Evolutionary conservation across 1,140 invertebrate genomes (phyloP).

Genomic region (Drosophila setifemur): DNA sequence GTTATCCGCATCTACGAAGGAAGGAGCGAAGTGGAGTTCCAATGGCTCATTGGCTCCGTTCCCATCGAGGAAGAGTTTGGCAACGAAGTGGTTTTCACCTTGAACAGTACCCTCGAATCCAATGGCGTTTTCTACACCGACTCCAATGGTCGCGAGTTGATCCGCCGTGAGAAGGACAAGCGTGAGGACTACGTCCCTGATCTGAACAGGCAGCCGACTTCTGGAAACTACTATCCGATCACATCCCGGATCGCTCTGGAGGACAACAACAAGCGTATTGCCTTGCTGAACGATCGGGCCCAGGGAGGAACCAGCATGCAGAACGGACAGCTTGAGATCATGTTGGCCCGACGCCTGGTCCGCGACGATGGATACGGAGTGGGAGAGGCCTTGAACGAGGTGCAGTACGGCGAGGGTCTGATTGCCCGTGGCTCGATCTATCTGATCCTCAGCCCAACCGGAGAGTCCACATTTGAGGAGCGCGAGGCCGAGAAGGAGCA

Average conservation of each 20-base stretch:
- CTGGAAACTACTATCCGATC: slow-evolving; percentile 97
- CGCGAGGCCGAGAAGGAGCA: slow-evolving; percentile 58
- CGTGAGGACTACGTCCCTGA: slow-evolving; percentile 89
- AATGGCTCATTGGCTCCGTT: slow-evolving; percentile 97
- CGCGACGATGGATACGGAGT: slow-evolving; percentile 97
- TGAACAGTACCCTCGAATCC: slow-evolving; percentile 86
- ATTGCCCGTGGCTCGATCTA: slow-evolving; percentile 91
- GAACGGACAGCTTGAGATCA: slow-evolving; percentile 90
- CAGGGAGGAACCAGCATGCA: slow-evolving; percentile 92
- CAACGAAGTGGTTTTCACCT: slow-evolving; percentile 92
- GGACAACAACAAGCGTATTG: slow-evolving; percentile 83
- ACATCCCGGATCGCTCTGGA: slow-evolving; percentile 90
- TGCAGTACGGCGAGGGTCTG: slow-evolving; percentile 88
- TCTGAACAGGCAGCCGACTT: slow-evolving; percentile 85
- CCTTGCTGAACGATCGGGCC: slow-evolving; percentile 91
- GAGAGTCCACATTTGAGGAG: slow-evolving; percentile 31
- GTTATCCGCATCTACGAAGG: slow-evolving; percentile 89
- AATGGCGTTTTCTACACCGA: slow-evolving; percentile 94
- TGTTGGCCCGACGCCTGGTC: slow-evolving; percentile 94
- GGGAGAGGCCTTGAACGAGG: slow-evolving; percentile 95
- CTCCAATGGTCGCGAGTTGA: slow-evolving; percentile 95
- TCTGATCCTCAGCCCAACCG: slow-evolving; percentile 83
- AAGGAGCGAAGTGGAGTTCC: slow-evolving; percentile 89
- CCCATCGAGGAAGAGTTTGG: slow-evolving; percentile 90
- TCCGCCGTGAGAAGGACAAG: slow-evolving; percentile 89